phyloP scores from a whole-genome alignment of 2,888 invertebrate species.

The Cancer borealis region DNA sequence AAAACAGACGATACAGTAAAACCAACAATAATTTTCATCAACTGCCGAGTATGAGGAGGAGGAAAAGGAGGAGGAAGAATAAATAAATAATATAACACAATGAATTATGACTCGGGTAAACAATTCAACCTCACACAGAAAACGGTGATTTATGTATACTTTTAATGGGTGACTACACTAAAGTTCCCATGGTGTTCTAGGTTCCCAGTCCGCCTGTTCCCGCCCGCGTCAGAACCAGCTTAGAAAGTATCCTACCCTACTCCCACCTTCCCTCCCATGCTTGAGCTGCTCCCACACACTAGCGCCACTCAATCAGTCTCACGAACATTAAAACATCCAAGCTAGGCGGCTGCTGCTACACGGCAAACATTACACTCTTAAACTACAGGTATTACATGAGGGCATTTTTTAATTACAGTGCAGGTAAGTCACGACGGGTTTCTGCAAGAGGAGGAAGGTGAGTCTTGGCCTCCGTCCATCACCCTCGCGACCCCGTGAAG shows the following conservation, averaged over 20 bases:
- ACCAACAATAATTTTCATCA: background rate
- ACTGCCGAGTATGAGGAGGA: background rate
- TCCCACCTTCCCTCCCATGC: background rate
- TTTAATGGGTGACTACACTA: background rate
- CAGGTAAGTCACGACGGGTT: background rate
- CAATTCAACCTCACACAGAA: background rate
- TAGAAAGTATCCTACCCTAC: background rate
- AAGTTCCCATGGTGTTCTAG: background rate
- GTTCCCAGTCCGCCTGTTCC: background rate
- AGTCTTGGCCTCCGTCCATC: background rate
- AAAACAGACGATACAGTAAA: background rate
- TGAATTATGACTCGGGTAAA: background rate
- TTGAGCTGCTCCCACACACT: background rate
- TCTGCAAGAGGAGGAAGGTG: background rate
- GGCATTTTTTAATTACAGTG: conserved; percentile 5
- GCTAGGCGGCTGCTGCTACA: background rate
- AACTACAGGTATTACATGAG: background rate
- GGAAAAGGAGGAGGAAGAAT: background rate
- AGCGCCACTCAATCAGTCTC: background rate
- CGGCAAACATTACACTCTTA: background rate
- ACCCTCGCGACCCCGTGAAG: conserved; percentile 29
- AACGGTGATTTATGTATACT: background rate
- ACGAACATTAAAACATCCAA: background rate
- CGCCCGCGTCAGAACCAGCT: background rate
- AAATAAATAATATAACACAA: background rate